phyloP scores from a whole-genome alignment of 2,113 vertebrate species.

The Sinosuthora webbiana region DNA sequence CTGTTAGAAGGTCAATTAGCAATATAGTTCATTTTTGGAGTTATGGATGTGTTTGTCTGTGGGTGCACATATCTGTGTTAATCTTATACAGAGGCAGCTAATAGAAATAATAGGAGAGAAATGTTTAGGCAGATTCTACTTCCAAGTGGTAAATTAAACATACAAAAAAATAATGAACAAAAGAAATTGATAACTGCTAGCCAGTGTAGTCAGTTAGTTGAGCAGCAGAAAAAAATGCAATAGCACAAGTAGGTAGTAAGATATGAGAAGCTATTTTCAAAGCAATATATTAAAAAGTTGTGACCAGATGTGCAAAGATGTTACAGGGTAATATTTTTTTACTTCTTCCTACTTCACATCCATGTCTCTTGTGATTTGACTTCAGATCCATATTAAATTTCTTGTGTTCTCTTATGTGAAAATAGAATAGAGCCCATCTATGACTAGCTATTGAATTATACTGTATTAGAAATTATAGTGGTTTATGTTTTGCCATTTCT shows the following conservation, averaged over 20 bases:
- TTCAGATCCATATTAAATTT: neutral
- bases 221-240: neutral
- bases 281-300: neutral
- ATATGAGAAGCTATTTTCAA: neutral
- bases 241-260: neutral
- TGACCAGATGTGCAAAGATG: neutral
- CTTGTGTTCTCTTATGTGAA: neutral
- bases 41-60: neutral
- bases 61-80: neutral
- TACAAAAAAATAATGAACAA: neutral
- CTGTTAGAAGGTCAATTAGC: neutral
- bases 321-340: neutral
- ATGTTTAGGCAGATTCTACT: neutral
- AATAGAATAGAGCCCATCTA: neutral
- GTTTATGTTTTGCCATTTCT: neutral
- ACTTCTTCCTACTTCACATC: neutral
- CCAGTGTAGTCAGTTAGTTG: neutral
- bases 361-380: neutral
- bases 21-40: neutral
- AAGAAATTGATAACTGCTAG: neutral
- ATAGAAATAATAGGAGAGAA: neutral
- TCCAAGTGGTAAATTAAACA: neutral
- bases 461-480: neutral
- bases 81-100: neutral
- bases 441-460: neutral